These are phyloP conservation scores for Champsocephalus gunnari DNA, from an alignment of 2,797 vertebrate species.

Conservation along the genomic window DNA sequence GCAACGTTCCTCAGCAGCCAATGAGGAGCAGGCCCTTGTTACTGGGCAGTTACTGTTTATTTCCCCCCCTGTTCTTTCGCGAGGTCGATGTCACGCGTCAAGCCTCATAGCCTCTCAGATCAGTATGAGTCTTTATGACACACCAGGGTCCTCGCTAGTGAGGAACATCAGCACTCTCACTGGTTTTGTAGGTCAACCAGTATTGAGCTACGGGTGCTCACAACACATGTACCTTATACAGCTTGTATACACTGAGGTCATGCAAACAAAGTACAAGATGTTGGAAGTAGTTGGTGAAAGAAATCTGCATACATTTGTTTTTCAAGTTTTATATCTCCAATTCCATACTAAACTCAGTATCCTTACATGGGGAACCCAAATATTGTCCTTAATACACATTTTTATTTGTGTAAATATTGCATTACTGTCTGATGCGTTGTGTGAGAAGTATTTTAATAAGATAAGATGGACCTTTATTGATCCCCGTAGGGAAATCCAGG, in stretches of 20 bases:
- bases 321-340: constrained; percentile 10
- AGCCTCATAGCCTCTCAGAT: constrained; percentile 79
- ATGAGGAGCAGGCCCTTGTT: constrained; percentile 81
- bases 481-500: too few species aligned
- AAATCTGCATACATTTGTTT: not conserved
- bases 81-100: constrained; percentile 85
- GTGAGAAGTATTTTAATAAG: not conserved
- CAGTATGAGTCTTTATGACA: constrained; percentile 79
- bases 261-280: constrained; percentile 12
- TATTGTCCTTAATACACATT: not conserved
- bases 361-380: not conserved
- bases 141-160: constrained; percentile 69
- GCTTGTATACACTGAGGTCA: constrained; percentile 55
- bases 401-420: not conserved
- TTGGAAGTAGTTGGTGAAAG: not conserved
- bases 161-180: constrained; percentile 78
- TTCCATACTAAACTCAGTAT: not conserved
- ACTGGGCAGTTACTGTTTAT: constrained; percentile 85
- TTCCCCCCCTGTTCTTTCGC: constrained; percentile 58
- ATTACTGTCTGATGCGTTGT: not conserved
- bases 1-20: constrained; percentile 79
- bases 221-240: constrained; percentile 34
- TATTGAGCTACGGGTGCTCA: constrained; percentile 63
- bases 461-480: too few species aligned
- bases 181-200: constrained; percentile 83